Conservation (phyloP, 2,797 vertebrate genomes). For the Pachyuromys duprasi region DNA sequence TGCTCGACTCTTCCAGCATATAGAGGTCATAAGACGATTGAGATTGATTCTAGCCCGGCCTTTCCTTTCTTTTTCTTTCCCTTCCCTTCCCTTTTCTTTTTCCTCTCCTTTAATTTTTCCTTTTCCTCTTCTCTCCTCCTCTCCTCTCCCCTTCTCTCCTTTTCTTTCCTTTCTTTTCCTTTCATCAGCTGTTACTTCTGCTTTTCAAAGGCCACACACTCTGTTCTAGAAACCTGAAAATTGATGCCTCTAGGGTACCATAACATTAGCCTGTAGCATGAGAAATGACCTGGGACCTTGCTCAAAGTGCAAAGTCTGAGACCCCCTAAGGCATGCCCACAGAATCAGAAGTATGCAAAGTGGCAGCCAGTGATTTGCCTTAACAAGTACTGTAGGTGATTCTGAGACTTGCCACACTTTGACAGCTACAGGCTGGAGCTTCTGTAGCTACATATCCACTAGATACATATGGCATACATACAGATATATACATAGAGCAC, state of each 20-base stretch:
- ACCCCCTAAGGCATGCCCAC: background rate
- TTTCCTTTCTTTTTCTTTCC: no score
- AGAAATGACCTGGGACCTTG: background rate
- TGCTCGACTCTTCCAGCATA: background rate
- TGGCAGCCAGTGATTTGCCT: background rate
- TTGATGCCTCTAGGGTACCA: background rate
- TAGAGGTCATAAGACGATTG: background rate
- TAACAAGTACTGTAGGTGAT: background rate
- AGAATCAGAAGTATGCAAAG: background rate
- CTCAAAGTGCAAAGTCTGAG: background rate
- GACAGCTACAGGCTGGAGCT: background rate
- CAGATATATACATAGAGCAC: background rate
- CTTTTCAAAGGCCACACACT: background rate
- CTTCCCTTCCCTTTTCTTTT: rapidly evolving
- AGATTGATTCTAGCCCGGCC: background rate
- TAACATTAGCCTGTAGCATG: background rate
- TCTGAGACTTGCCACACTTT: background rate
- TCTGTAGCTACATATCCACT: background rate
- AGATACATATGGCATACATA: background rate
- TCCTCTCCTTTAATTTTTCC: no score
- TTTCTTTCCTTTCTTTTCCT: no score
- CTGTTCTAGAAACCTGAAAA: background rate
- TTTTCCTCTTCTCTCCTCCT: rapidly evolving
- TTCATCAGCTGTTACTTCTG: background rate
- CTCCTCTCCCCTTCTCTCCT: rapidly evolving